A percentile compares a stretch with the other conserved stretches of the same genome.
Evolutionary conservation across 2,113 vertebrate species (phyloP).

Genomic region (Cyprinodon brontotheroides): DNA sequence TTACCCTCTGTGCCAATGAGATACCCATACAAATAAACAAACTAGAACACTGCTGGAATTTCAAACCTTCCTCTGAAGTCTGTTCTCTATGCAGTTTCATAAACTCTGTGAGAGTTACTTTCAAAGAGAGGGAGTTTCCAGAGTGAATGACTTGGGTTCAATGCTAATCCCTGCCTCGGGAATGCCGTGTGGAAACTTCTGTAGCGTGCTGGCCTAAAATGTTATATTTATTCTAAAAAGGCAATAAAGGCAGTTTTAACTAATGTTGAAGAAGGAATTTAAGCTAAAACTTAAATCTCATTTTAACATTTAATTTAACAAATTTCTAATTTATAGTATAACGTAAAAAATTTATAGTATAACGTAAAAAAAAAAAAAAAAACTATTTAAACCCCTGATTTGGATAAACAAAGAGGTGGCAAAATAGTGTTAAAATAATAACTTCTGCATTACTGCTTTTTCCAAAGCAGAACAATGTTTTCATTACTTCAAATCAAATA

Average conservation of each 20-base stretch:
- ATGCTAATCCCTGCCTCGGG: neutral
- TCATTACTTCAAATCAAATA: neutral
- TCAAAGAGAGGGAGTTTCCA: slow-evolving; percentile 3
- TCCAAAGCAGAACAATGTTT: neutral
- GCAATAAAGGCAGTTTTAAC: neutral
- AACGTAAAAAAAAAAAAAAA: too few relatives aligned
- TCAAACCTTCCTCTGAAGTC: neutral
- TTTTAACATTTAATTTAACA: neutral
- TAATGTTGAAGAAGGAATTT: neutral
- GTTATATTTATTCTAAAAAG: neutral
- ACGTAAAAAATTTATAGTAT: too few relatives aligned
- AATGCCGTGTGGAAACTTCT: neutral
- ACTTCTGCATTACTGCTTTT: neutral
- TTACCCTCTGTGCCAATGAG: neutral
- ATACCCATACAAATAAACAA: neutral
- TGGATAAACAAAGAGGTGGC: neutral
- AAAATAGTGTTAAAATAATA: neutral
- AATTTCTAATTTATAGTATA: too few relatives aligned
- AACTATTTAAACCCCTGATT: neutral
- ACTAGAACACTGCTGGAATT: neutral
- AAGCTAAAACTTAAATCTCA: neutral
- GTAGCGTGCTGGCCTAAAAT: neutral
- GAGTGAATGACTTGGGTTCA: neutral
- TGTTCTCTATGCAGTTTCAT: neutral
- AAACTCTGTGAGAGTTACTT: slow-evolving; percentile 1